These are phyloP conservation scores for Mimachlamys varia DNA, from an alignment of 2,888 invertebrate species.

Conservation along the genomic window DNA sequence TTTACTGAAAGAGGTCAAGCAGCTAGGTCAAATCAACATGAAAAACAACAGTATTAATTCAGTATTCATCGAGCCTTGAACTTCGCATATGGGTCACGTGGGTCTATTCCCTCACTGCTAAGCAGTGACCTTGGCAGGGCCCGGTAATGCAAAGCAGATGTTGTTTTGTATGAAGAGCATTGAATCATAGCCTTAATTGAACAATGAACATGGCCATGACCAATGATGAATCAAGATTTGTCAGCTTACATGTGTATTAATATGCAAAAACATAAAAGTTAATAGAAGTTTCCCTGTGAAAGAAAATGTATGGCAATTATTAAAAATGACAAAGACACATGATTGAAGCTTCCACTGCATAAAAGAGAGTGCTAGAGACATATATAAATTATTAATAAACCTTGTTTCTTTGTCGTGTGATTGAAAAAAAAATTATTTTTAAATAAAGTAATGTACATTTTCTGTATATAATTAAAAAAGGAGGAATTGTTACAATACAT, in stretches of 20 bases:
- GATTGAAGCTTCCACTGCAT: no score
- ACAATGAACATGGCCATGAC: not conserved
- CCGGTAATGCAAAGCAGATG: not conserved
- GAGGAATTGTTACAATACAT: no score
- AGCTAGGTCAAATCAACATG: slow-evolving; percentile 9
- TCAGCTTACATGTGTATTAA: not conserved
- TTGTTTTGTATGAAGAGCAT: slow-evolving; percentile 8
- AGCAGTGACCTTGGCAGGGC: not conserved
- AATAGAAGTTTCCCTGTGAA: no score
- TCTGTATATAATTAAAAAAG: no score
- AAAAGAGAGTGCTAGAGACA: no score
- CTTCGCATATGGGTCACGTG: not conserved
- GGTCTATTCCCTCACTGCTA: not conserved
- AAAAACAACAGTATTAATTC: slow-evolving; percentile 9
- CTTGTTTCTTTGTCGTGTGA: no score
- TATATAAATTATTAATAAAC: no score
- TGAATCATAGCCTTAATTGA: not conserved
- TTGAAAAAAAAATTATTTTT: no score
- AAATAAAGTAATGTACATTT: no score
- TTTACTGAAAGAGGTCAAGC: not conserved
- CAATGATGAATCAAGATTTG: not conserved
- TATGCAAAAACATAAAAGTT: no score
- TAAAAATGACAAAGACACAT: no score
- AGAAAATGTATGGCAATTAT: no score
- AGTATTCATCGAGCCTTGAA: not conserved